Evolutionary conservation across 37 sponge, comb jelly and placozoan species (phyloP).

Genomic region (Mnemiopsis leidyi): DNA sequence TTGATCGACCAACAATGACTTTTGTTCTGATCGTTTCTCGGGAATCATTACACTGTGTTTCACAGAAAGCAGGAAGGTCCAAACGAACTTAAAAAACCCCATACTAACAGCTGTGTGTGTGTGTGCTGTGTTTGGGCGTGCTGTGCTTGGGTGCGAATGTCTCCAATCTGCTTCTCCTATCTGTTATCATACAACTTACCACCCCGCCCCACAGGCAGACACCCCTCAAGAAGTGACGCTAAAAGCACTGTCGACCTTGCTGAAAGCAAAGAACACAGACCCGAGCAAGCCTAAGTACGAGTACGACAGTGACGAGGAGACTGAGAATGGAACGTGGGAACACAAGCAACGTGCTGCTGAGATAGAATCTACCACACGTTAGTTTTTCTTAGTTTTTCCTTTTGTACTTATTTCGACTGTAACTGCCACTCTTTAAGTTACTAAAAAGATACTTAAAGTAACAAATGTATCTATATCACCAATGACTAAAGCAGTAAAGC

Average conservation of each 20-base stretch:
- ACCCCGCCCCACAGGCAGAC: conserved; percentile 7
- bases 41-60: too few relatives aligned
- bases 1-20: background rate
- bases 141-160: too few relatives aligned
- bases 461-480: too few relatives aligned
- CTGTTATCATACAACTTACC: too few relatives aligned
- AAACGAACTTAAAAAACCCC: too few relatives aligned
- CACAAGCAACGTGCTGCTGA: conserved; percentile 83
- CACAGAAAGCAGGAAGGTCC: too few relatives aligned
- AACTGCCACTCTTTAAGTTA: too few relatives aligned
- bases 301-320: conserved; percentile 96
- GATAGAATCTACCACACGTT: conserved; percentile 77
- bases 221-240: background rate
- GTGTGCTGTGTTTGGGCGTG: too few relatives aligned
- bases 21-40: background rate
- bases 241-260: conserved; percentile 13
- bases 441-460: too few relatives aligned
- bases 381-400: background rate
- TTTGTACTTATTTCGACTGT: background rate
- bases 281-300: conserved; percentile 71
- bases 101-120: too few relatives aligned
- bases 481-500: too few relatives aligned
- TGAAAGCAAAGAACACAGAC: conserved; percentile 3
- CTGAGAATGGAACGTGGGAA: conserved; percentile 90
- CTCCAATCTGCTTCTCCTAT: too few relatives aligned